These are phyloP conservation scores for Coboldia fuscipes DNA, from an alignment of 1,140 invertebrate genomes.

Conservation along the genomic window DNA sequence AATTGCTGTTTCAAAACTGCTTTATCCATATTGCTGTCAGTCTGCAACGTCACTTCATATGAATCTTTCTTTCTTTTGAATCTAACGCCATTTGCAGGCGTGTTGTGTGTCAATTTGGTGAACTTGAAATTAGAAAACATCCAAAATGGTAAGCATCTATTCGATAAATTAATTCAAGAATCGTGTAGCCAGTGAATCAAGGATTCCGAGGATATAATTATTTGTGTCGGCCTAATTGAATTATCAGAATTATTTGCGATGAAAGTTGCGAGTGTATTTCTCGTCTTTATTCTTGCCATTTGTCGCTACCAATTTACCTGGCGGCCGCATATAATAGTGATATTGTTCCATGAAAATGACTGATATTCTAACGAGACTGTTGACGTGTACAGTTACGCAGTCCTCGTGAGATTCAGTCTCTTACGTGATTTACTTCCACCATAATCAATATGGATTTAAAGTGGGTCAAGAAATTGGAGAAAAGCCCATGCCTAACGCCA, in stretches of 20 bases:
- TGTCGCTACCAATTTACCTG: background rate
- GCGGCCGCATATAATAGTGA: background rate
- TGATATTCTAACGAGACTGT: too few species aligned
- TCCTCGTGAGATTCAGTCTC: too few species aligned
- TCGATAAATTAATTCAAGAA: slow-evolving; percentile 23
- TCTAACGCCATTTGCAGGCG: slow-evolving; percentile 67
- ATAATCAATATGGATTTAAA: too few species aligned
- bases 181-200: slow-evolving; percentile 15
- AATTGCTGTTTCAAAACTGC: too few species aligned
- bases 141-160: slow-evolving; percentile 79
- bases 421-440: too few species aligned
- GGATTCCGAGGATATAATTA: slow-evolving; percentile 10
- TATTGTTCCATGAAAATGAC: too few species aligned
- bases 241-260: slow-evolving; percentile 11
- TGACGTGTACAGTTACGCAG: too few species aligned
- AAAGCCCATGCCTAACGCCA: background rate
- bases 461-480: too few species aligned
- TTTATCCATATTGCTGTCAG: too few species aligned
- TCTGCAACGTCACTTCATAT: too few species aligned
- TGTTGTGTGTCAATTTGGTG: slow-evolving; percentile 46
- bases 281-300: background rate
- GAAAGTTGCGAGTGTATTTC: background rate
- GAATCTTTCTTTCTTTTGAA: slow-evolving; percentile 31
- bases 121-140: slow-evolving; percentile 47
- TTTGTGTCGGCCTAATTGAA: slow-evolving; percentile 16